phyloP scores from a whole-genome alignment of 1,140 invertebrate species.

The Hydropsyche tenuis region DNA sequence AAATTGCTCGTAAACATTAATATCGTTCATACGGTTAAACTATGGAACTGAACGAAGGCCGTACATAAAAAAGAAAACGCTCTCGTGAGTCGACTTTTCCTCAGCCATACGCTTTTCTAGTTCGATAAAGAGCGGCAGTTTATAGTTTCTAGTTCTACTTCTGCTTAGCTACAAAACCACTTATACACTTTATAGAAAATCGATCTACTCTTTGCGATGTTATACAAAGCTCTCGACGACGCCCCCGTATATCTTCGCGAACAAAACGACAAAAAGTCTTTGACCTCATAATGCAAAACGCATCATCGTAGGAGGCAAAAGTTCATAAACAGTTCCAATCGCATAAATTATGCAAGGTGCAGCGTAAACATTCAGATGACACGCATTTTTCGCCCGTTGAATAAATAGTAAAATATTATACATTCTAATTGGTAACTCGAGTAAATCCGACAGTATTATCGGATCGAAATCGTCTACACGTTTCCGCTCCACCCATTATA shows the following conservation, averaged over 20 bases:
- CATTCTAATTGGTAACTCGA: no score
- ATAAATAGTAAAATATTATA: no score
- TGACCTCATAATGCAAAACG: constrained; percentile 29
- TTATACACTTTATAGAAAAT: constrained; percentile 5
- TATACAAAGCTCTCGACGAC: constrained; percentile 4
- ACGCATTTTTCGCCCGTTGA: no score
- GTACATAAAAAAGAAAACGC: no score
- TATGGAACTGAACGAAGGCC: no score
- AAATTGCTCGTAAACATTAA: no score
- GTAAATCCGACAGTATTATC: no score
- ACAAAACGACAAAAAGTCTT: constrained; percentile 7
- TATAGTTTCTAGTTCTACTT: constrained; percentile 18
- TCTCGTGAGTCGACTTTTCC: constrained; percentile 3
- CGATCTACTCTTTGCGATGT: constrained; percentile 10
- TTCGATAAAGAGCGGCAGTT: constrained; percentile 1
- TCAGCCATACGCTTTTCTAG: not conserved
- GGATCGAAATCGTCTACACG: not conserved
- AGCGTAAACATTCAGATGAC: no score
- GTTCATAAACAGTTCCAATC: not conserved
- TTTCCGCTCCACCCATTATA: not conserved
- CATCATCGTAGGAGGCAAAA: constrained; percentile 1
- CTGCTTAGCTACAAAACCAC: not conserved
- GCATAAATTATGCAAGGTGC: no score
- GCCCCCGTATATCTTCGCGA: constrained; percentile 1
- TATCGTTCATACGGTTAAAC: no score